These are phyloP conservation scores for Connochaetes taurinus DNA, from an alignment of 2,113 vertebrate genomes.

Conservation along the genomic window DNA sequence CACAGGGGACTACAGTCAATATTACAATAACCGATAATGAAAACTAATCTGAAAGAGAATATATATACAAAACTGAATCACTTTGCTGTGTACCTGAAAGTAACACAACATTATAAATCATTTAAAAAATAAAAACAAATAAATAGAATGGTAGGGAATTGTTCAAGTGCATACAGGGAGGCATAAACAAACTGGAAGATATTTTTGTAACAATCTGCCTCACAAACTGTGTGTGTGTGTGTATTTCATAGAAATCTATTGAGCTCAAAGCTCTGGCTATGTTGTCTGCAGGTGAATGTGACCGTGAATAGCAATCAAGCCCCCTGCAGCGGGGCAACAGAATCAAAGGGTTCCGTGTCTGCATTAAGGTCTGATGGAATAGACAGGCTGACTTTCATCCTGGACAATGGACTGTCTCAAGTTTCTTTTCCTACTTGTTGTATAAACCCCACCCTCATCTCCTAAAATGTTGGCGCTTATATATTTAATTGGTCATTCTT, in stretches of 20 bases:
- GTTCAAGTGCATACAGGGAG: neutral
- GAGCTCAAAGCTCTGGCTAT: neutral
- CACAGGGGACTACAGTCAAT: neutral
- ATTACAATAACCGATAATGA: neutral
- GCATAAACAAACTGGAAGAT: neutral
- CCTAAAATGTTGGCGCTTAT: neutral
- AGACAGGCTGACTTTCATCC: neutral
- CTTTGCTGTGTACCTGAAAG: neutral
- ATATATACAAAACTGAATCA: neutral
- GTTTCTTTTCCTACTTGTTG: neutral
- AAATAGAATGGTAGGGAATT: neutral
- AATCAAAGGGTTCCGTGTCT: neutral
- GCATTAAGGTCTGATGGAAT: neutral
- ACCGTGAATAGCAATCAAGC: neutral
- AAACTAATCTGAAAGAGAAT: neutral
- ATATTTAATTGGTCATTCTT: neutral
- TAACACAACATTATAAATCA: neutral
- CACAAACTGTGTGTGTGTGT: neutral
- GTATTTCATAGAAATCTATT: neutral
- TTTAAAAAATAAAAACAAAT: neutral
- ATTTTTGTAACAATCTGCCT: neutral
- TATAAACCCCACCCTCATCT: neutral
- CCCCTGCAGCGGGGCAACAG: neutral
- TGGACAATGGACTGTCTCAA: neutral
- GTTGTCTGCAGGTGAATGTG: neutral